Conservation (phyloP, 2,113 vertebrate species). For the Seriola aureovittata region DNA sequence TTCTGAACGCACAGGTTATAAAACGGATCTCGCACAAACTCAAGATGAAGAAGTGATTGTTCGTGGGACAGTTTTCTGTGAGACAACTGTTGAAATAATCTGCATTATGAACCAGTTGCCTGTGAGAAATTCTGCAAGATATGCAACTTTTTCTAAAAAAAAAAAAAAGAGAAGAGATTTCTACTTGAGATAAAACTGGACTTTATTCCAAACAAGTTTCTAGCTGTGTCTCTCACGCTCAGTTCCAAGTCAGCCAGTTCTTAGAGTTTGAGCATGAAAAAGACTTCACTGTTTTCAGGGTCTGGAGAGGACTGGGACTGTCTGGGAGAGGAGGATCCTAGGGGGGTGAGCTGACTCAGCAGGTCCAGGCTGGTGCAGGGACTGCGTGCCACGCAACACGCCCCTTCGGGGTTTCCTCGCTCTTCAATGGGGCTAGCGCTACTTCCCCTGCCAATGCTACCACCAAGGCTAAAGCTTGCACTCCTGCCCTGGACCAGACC, state of each 20-base stretch:
- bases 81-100: conserved; percentile 23
- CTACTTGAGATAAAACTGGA: conserved; percentile 31
- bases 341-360: conserved; percentile 72
- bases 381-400: conserved; percentile 87
- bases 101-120: conserved; percentile 22
- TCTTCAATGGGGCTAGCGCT: conserved; percentile 87
- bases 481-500: conserved; percentile 72
- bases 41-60: background rate
- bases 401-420: conserved; percentile 92
- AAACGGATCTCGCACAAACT: conserved; percentile 25
- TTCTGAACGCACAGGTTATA: conserved; percentile 11
- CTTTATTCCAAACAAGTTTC: conserved; percentile 32
- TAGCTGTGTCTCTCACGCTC: conserved; percentile 50
- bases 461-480: conserved; percentile 48
- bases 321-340: conserved; percentile 64
- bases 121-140: conserved; percentile 39
- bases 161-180: conserved; percentile 4
- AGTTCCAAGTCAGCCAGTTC: conserved; percentile 53
- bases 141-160: conserved; percentile 30
- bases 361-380: conserved; percentile 83
- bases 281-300: conserved; percentile 80
- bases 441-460: conserved; percentile 49
- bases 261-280: conserved; percentile 88
- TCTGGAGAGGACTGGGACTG: conserved; percentile 63
- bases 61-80: conserved; percentile 12